phyloP scores from a whole-genome alignment of 2,888 invertebrate genomes.

The Apeira syringaria region DNA sequence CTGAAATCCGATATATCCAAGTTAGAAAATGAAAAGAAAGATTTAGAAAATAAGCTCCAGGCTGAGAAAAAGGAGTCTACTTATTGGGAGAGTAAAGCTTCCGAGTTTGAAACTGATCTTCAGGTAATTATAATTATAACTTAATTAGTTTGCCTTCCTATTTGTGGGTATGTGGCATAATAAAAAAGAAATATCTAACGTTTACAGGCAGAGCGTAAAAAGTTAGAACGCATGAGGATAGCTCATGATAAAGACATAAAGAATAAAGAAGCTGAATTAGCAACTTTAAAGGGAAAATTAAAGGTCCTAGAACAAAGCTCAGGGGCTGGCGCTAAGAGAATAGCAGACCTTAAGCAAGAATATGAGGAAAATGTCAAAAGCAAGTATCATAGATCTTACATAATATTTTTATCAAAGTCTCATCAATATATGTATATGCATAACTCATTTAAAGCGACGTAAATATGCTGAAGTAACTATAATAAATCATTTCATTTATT shows the following conservation, averaged over 20 bases:
- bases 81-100: constrained; percentile 86
- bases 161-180: too few relatives aligned
- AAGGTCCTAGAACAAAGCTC: constrained; percentile 85
- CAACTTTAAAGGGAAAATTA: constrained; percentile 89
- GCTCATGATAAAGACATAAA: constrained; percentile 89
- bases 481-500: too few relatives aligned
- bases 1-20: constrained; percentile 72
- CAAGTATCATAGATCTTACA: too few relatives aligned
- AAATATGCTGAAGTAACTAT: too few relatives aligned
- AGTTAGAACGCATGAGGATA: constrained; percentile 86
- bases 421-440: too few relatives aligned
- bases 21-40: constrained; percentile 82
- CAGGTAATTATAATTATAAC: constrained; percentile 54
- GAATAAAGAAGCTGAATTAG: constrained; percentile 90
- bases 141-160: too few relatives aligned
- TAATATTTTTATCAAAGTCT: too few relatives aligned
- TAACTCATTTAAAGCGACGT: too few relatives aligned
- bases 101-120: constrained; percentile 84
- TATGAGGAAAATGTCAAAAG: constrained; percentile 87
- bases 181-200: too few relatives aligned
- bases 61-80: constrained; percentile 85
- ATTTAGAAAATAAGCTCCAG: constrained; percentile 85
- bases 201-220: constrained; percentile 85
- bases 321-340: constrained; percentile 85
- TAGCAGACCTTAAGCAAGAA: constrained; percentile 87